These are phyloP conservation scores for Diachasma alloeum DNA, from an alignment of 1,140 invertebrate species.

Conservation along the genomic window DNA sequence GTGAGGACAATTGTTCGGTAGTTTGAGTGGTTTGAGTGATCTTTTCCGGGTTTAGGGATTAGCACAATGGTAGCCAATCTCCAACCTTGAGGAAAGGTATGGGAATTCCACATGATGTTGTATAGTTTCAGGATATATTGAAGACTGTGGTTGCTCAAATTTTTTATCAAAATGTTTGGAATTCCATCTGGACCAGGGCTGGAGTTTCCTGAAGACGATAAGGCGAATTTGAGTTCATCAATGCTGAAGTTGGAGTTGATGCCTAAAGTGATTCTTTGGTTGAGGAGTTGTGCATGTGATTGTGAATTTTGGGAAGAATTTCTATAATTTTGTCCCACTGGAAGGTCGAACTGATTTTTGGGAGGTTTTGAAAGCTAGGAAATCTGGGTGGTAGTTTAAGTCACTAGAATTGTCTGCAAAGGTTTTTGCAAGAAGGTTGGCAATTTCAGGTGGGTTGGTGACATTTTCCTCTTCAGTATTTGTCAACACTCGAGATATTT, in stretches of 20 bases:
- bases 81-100: neutral
- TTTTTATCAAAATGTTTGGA: slow-evolving; percentile 18
- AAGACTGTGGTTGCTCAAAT: neutral
- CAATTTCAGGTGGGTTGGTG: slow-evolving; percentile 28
- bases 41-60: neutral
- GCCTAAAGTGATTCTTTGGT: neutral
- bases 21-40: neutral
- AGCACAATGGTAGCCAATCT: neutral
- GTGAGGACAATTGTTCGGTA: neutral
- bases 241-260: neutral
- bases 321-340: too few species aligned
- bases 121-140: neutral
- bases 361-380: slow-evolving; percentile 35
- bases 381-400: slow-evolving; percentile 36
- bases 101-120: neutral
- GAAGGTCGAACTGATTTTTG: slow-evolving; percentile 37
- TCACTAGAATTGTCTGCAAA: slow-evolving; percentile 29
- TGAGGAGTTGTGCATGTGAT: neutral
- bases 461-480: neutral
- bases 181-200: slow-evolving; percentile 22
- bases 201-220: neutral
- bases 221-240: neutral
- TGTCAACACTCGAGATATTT: neutral
- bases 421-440: slow-evolving; percentile 37
- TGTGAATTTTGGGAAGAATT: too few species aligned